A percentile compares a stretch with the other conserved stretches of the same genome.
Conservation (phyloP, 2,888 invertebrate species). For the Stenotaenia linearis region DNA sequence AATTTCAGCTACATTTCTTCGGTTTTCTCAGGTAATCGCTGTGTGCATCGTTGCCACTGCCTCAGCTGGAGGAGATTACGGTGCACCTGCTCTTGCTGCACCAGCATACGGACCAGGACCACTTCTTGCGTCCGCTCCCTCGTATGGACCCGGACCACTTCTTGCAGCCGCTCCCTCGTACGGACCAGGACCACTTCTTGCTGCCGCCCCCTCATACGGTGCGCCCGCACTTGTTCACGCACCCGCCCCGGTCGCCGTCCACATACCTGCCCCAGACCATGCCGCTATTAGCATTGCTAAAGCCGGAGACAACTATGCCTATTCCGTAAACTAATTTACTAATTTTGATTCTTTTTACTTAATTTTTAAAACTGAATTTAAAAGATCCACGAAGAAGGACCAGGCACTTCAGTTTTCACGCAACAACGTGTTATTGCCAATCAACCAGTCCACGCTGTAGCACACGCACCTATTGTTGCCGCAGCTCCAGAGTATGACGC, state of each 20-base stretch:
- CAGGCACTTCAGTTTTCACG: neutral
- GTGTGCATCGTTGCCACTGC: neutral
- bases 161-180: too few relatives aligned
- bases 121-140: neutral
- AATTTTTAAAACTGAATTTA: neutral
- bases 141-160: too few relatives aligned
- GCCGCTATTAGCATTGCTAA: neutral
- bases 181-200: too few relatives aligned
- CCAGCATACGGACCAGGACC: neutral
- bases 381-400: neutral
- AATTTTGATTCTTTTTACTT: neutral
- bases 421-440: neutral
- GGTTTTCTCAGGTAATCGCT: neutral
- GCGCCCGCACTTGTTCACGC: neutral
- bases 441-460: neutral
- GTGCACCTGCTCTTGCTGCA: neutral
- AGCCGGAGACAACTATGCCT: neutral
- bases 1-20: neutral
- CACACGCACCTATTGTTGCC: neutral
- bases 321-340: neutral
- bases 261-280: neutral
- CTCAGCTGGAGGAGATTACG: neutral
- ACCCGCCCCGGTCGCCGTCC: neutral
- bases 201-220: neutral
- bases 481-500: neutral